Evolutionary conservation across 2,797 vertebrate species (phyloP), one percentile per base, ranked within the genome.

Genomic region (Rallus crepitans): DNA sequence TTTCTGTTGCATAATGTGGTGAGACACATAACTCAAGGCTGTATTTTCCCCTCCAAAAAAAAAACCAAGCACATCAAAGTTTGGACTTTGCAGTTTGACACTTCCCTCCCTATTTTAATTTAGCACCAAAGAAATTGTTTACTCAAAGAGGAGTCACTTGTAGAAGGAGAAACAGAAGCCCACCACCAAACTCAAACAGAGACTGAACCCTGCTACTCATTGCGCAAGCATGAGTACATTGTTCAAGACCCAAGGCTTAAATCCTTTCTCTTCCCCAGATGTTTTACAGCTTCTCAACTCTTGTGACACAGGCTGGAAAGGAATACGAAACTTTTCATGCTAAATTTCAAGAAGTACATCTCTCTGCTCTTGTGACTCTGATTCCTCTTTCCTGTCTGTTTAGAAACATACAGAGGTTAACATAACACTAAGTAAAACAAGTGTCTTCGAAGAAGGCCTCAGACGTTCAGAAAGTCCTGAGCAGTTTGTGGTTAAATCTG

Each of bases 1-100:
- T 68, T 61, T 5, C 37, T 61, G 20, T 1, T 21, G 42, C 56
- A 24, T 7, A 33, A 16, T 5, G 27, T 70, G 19, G 15, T 48
- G 0, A 56, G 23, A 25, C 25, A 53, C 0, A 0, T 3, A 15
- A 16, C 21, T 70, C 37, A 27, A 31, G 52, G 59, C 37, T 48
- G 47, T 1, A 27, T 4, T 3, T 72, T 31, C 14, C 63, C 18
- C 19, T 69, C 28, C 42, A 66, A 30, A 40, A 52, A 56, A 52
- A 56, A 80, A 47, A 27, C 7, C 52, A 75, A 48, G 15, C 15
- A 17, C 56, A 76, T 69, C 48, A 30, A 11, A 86, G 6, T 6
- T 39, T 31, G 0, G 2, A 59, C 33, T 61, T 13, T 24, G 33
- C 53, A 77, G 68, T 50, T 70, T 61, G 57, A 71, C 50, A 30